Evolutionary conservation across 35 echinoderm and acorn worm species (phyloP).

Genomic region (Holothuria glaberrima): DNA sequence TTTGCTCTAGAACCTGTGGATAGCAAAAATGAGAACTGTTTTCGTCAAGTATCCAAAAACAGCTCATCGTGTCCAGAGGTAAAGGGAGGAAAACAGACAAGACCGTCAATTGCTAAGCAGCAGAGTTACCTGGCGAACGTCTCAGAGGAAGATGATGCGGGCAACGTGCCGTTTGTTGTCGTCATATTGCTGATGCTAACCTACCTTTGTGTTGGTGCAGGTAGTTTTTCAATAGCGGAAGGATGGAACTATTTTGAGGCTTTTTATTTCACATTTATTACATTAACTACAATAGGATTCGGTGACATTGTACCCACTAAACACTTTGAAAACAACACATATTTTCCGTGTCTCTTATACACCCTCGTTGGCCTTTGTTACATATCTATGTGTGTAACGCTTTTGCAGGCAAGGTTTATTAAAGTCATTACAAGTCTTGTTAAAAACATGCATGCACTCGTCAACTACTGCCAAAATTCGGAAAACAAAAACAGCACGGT

Average conservation of each 20-base stretch:
- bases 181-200: constrained; percentile 67
- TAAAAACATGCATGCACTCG: background rate
- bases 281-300: constrained; percentile 95
- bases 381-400: constrained; percentile 95
- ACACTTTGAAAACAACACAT: constrained; percentile 70
- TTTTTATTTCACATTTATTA: constrained; percentile 94
- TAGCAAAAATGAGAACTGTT: background rate
- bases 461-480: background rate
- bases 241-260: constrained; percentile 74
- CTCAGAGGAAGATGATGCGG: constrained; percentile 53
- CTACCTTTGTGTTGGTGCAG: constrained; percentile 68
- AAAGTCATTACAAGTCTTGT: constrained; percentile 6
- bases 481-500: background rate
- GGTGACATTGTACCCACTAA: constrained; percentile 82
- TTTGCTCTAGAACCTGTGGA: constrained; percentile 4
- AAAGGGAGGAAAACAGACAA: background rate
- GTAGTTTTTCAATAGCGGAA: constrained; percentile 61
- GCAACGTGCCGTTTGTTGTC: constrained; percentile 76
- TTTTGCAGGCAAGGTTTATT: constrained; percentile 65
- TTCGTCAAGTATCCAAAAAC: background rate
- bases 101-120: background rate
- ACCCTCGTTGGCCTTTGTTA: constrained; percentile 83
- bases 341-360: constrained; percentile 74
- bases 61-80: background rate
- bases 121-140: constrained; percentile 46